Evolutionary conservation across 2,888 invertebrate species (phyloP), one percentile per base, ranked within the genome.

Genomic region (Cheilosia variabilis): DNA sequence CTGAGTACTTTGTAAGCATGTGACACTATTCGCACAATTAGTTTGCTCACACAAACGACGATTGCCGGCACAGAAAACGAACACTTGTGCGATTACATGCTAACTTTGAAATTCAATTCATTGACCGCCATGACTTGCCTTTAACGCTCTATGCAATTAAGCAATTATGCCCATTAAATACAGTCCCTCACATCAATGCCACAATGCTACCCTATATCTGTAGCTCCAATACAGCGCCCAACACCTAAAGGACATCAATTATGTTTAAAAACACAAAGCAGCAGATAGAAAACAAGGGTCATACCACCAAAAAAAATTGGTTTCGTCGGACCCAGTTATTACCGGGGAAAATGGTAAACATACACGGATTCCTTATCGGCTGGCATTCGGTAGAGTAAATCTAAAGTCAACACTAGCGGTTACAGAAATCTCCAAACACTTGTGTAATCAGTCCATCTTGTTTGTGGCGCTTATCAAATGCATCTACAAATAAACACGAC

Each of bases 401-500:
- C 63, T 53, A 19, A 43, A 19, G 34, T 22, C 34, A 75, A 47
- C 37, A 17, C 31, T 19, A 60, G 37, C 17, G 6, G 37, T 53
- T 63, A 75, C 50, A 71, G 50, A 60, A 60, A 58, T 69, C 68
- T 69, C 75, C 37, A 75, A 75, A 81, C 69, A 75, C 77, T 62
- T 65, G 45, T 50, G 43, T 58, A 78, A 83, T 83, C 83, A 58
- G 52, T 83, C 69, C 68, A 83, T 83, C 83, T 83, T 79, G 73
- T 83, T 83, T 83, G 73, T 79, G 79, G 62, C 79, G 79, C 83
- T 79, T 83, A 83, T 83, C 83, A 57, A 79, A 75, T 73, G 68
- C 68, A 83, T 83, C 83, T 79, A 83, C 68, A 83, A 79, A 83
- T 73, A 83, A 78, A 83, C 79, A 83, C 52, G 52, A 65, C 63